These are phyloP conservation scores for Sarcophaga bullata DNA, from an alignment of 1,140 invertebrate species.

Conservation along the genomic window DNA sequence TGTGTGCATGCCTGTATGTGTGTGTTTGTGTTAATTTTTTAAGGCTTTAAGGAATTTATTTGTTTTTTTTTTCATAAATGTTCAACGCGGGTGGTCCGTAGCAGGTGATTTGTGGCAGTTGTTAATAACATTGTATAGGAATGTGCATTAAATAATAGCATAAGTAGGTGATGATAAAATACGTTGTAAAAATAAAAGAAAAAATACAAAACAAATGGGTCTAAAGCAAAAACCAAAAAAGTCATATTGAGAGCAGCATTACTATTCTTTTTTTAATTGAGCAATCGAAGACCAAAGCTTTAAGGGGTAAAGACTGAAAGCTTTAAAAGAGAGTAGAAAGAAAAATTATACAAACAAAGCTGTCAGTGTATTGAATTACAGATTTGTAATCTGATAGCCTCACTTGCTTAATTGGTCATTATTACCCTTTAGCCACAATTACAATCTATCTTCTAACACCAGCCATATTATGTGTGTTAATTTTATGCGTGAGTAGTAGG, in stretches of 20 bases:
- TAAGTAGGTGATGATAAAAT: conserved; percentile 11
- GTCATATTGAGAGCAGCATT: not conserved
- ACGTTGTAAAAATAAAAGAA: not conserved
- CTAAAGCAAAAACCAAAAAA: not conserved
- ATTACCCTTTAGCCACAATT: too few species aligned
- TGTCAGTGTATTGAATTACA: too few species aligned
- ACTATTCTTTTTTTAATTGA: not conserved
- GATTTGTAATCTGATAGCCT: too few species aligned
- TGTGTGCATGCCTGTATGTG: not conserved
- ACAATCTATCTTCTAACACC: too few species aligned
- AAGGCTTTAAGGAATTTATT: too few species aligned
- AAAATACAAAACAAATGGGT: not conserved
- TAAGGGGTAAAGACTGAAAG: not conserved
- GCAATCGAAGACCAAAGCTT: too few species aligned
- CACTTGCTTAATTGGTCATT: too few species aligned
- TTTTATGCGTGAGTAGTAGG: too few species aligned
- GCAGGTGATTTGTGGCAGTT: not conserved
- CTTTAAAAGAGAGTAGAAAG: not conserved
- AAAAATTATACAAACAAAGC: too few species aligned
- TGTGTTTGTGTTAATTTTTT: too few species aligned
- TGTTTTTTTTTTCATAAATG: too few species aligned
- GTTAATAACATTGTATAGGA: not conserved
- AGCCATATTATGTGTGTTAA: too few species aligned
- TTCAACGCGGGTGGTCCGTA: not conserved
- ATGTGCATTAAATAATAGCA: not conserved